These are phyloP conservation scores for Chloropsis hardwickii DNA, from an alignment of 2,113 vertebrate species.

Conservation along the genomic window DNA sequence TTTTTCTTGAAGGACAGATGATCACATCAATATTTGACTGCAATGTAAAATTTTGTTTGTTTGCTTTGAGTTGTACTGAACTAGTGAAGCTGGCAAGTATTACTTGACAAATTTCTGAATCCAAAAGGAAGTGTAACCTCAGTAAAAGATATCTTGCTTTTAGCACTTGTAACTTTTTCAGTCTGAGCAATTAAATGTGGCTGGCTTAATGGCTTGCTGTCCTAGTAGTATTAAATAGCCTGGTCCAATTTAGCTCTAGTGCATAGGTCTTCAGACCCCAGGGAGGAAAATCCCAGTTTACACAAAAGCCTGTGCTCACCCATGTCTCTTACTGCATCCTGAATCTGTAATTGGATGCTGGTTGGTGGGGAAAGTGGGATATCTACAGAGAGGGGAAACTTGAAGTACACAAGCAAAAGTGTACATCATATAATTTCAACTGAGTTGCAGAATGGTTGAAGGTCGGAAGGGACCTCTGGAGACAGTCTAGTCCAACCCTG, in stretches of 20 bases:
- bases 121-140: background rate
- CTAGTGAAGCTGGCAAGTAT: background rate
- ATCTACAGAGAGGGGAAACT: background rate
- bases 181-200: background rate
- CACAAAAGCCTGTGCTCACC: background rate
- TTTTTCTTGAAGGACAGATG: background rate
- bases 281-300: background rate
- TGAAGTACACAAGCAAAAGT: background rate
- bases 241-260: background rate
- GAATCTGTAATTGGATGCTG: background rate
- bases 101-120: background rate
- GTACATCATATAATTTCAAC: background rate
- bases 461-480: background rate
- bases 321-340: background rate
- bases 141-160: background rate
- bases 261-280: background rate
- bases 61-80: background rate
- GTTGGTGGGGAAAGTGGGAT: background rate
- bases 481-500: accelerated
- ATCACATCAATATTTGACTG: background rate
- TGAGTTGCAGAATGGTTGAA: background rate
- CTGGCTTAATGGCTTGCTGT: background rate
- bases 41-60: background rate
- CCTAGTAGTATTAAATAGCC: background rate
- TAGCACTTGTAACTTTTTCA: background rate